These are phyloP conservation scores for Plodia interpunctella DNA, from an alignment of 1,140 invertebrate genomes.

Conservation along the genomic window DNA sequence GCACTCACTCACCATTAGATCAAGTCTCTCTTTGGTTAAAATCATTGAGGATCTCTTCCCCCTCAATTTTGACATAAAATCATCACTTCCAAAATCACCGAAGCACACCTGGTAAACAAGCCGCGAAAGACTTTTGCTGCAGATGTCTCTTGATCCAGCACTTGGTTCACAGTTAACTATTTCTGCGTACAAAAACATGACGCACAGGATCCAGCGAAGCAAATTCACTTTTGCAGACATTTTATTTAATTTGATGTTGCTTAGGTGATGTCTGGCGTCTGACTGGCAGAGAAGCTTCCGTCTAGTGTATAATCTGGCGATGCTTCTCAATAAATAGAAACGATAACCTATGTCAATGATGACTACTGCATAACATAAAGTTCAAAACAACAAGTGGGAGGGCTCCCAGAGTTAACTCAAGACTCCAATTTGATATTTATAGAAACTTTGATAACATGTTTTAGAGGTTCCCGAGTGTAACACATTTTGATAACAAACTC, in stretches of 20 bases:
- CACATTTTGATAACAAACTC: background rate
- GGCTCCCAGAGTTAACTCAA: conserved; percentile 43
- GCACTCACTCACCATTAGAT: conserved; percentile 48
- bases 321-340: conserved; percentile 63
- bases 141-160: conserved; percentile 43
- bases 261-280: conserved; percentile 27
- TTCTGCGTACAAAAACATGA: conserved; percentile 36
- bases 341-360: conserved; percentile 68
- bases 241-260: conserved; percentile 26
- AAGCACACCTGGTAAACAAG: conserved; percentile 45
- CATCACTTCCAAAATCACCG: conserved; percentile 27
- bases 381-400: conserved; percentile 70
- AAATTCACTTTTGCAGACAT: conserved; percentile 38
- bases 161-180: conserved; percentile 39
- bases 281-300: conserved; percentile 44
- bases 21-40: conserved; percentile 31
- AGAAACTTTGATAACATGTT: conserved; percentile 63
- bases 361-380: conserved; percentile 57
- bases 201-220: conserved; percentile 39
- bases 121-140: conserved; percentile 41
- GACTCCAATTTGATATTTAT: conserved; percentile 62
- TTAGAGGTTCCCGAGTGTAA: conserved; percentile 44
- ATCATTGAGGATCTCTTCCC: conserved; percentile 40
- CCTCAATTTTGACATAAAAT: conserved; percentile 30
- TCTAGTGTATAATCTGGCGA: conserved; percentile 45